Evolutionary conservation across 2,888 invertebrate species (phyloP).

Genomic region (Sabellastarte sp.): DNA sequence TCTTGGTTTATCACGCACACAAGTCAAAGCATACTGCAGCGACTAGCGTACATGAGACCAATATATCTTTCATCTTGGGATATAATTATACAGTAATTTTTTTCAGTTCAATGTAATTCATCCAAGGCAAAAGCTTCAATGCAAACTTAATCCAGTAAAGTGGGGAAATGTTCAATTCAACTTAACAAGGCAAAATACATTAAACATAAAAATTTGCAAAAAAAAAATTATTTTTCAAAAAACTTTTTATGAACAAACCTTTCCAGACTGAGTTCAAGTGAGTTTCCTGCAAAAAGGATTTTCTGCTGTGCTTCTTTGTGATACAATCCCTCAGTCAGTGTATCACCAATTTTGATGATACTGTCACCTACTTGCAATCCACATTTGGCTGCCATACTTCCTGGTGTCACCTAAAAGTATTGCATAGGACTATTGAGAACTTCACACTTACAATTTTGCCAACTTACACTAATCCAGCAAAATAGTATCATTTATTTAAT

Average conservation of each 20-base stretch:
- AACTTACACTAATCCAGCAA: neutral
- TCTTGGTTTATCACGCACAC: no score
- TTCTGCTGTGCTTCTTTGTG: slow-evolving; percentile 57
- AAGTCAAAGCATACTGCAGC: no score
- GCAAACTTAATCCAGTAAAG: no score
- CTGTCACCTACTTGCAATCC: slow-evolving; percentile 56
- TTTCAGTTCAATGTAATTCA: no score
- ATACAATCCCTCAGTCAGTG: slow-evolving; percentile 39
- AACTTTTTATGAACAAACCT: slow-evolving; percentile 35
- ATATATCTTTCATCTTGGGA: no score
- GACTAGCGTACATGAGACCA: no score
- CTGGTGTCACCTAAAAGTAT: slow-evolving; percentile 54
- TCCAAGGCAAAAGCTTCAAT: no score
- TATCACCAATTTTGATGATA: slow-evolving; percentile 52
- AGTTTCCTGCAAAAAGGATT: slow-evolving; percentile 52
- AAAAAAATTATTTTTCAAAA: neutral
- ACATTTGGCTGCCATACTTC: slow-evolving; percentile 56
- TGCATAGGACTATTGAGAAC: no score
- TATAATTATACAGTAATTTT: no score
- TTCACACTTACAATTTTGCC: neutral
- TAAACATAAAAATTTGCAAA: neutral
- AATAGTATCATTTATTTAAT: neutral
- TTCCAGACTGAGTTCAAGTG: slow-evolving; percentile 49
- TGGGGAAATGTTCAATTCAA: neutral
- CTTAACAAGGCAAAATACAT: neutral